These are phyloP conservation scores for Drosophila tristis DNA, from an alignment of 1,140 invertebrate species.

Conservation along the genomic window DNA sequence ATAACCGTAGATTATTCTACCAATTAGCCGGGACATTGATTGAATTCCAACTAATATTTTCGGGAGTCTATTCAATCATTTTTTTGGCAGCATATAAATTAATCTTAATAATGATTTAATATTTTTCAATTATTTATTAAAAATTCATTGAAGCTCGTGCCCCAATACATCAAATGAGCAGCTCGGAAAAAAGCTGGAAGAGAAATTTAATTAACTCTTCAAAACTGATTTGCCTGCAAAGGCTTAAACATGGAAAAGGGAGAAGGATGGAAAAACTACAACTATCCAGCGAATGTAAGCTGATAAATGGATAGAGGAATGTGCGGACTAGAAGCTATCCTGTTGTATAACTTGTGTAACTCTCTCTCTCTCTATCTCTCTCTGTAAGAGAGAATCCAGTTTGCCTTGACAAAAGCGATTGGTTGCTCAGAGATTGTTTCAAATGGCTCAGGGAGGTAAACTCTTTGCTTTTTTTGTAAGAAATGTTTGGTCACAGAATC, in stretches of 20 bases:
- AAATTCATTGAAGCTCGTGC: conserved; percentile 10
- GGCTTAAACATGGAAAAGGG: conserved; percentile 1
- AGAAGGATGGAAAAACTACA: conserved; percentile 6
- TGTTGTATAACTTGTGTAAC: no score
- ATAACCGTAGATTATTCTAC: background rate
- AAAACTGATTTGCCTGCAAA: conserved; percentile 7
- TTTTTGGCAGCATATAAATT: conserved; percentile 7
- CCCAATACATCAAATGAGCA: conserved; percentile 5
- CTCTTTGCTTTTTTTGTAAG: no score
- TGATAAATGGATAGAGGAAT: no score
- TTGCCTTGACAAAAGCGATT: no score
- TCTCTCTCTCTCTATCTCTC: no score
- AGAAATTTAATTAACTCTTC: conserved; percentile 41
- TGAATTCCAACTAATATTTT: conserved; percentile 3
- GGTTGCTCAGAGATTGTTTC: no score
- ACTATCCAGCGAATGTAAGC: no score
- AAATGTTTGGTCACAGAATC: no score
- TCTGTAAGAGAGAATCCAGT: no score
- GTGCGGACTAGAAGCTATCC: no score
- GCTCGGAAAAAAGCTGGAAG: background rate
- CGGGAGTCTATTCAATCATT: background rate
- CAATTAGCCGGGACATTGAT: conserved; percentile 44
- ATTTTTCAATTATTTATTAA: conserved; percentile 2
- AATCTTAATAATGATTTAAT: background rate
- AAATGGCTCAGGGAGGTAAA: no score